Base-by-base conservation (phyloP, 2,888 invertebrate species). In the Drosophila limbata region DNA sequence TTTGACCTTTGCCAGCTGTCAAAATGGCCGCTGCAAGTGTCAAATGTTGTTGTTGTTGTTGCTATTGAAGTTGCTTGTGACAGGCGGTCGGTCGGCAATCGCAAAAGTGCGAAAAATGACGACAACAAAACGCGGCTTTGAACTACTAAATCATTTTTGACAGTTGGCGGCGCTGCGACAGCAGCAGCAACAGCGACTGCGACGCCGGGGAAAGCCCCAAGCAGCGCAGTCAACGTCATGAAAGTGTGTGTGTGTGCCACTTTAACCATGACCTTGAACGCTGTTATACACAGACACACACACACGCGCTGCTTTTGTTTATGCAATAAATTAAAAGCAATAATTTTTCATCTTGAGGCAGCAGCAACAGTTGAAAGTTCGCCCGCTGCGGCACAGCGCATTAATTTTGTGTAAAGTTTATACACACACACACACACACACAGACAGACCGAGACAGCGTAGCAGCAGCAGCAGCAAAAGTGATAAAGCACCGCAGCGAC, bases 261-360 rank as follows among this genome's bases (percentile, higher is more conserved):
- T 84, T 82, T 84, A 86, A 78, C 85, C 85, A 69, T 84, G 90
- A 90, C 90, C 86, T 89, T 89, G 89, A 89, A 66, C 69, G 63
- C 77, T 55, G 65, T 75, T 68, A 82, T 73, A 83, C 55, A 61
- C 63, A 63, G 55, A 82, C 53, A 72, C 28, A 77, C 40, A 66
- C 17, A 47, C 35, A 52, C n/a, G 59, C 69, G 73, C 65, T 78
- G 74, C 77, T 77, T 84, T 88, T 89, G 90, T 88, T 89, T 86
- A 86, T 90, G 90, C 90, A 90, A 90, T 91, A 90, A 90, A 90
- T 90, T 90, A 90, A 90, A 90, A 90, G 90, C 91, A 91, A 90
- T 90, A 91, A 91, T 91, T 90, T 91, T 90, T 90, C 90, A 91
- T 90, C 90, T 90, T 91, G 91, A 90, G 85, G 82, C 88, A 88